Evolutionary conservation across 92 coral and sea anemone genomes (phyloP), one percentile per base, ranked within the genome.

Genomic region (Palythoa caribaeorum): DNA sequence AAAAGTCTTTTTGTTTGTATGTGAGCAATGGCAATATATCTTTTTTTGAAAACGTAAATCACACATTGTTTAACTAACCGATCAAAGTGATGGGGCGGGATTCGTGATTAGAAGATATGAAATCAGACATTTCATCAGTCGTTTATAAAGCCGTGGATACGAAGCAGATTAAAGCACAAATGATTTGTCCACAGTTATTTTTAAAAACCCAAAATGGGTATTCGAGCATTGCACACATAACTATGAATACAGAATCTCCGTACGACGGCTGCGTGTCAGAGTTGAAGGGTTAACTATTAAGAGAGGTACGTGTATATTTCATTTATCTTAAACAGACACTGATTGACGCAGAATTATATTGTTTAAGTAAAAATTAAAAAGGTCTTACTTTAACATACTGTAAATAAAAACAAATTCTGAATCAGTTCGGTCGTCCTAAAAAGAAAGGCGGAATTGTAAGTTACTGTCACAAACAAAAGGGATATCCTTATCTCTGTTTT

Each of bases 31-130:
- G 9, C 17, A 37, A 9, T 17, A 16, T 28, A 28, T 28, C 0
- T 16, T 57, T 39, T 16, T 59, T 79, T 57, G 13, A 47, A 57
- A 73, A 50, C 39, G 70, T 55, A 75, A 54, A 60, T 71, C 35
- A 39, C 68, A 91, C 79, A 84, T 72, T 91, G 89, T 88, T 84
- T 60, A 72, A 79, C 77, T 71, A 79, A 88, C 85, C 89, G 80
- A 73, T 88, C 83, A 71, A 89, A 92, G 85, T 92, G 92, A 79
- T 19, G 92, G 90, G 94, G 94, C 94, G 94, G 93, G 86, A 51
- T 69, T 65, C 87, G 36, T 78, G 15, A 53, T 66, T 59, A 88
- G 65, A 84, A 77, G 80, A 88, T 88, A 89, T 86, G 74, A 86
- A 83, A 88, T 91, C 65, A 88, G 57, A 72, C 87, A 62, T 92